Evolutionary conservation across 2,797 vertebrate genomes (phyloP).

Genomic region (Pipistrellus pipistrellus): DNA sequence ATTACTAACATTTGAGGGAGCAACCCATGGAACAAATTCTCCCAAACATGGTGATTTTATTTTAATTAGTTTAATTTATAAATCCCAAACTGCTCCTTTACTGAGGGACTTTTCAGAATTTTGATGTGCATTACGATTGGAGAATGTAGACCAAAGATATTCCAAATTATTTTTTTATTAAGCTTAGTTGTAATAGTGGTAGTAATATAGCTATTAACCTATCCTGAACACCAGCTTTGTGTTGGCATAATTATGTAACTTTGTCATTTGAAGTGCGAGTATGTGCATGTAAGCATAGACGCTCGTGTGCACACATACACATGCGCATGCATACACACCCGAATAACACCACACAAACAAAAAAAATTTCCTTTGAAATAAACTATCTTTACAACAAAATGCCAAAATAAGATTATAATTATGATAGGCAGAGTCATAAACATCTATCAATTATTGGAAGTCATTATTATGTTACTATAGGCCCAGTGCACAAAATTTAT

Average conservation of each 20-base stretch:
- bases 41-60: slow-evolving; percentile 7
- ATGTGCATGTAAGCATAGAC: neutral
- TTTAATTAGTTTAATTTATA: slow-evolving; percentile 24
- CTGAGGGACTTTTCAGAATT: neutral
- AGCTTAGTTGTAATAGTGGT: neutral
- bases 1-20: slow-evolving; percentile 18
- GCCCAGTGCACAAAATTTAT: no score
- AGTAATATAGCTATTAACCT: neutral
- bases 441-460: neutral
- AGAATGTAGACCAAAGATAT: neutral
- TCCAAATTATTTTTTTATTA: neutral
- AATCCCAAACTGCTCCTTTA: neutral
- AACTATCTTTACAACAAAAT: neutral
- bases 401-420: neutral
- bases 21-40: slow-evolving; percentile 1
- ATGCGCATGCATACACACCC: neutral
- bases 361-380: neutral
- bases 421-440: neutral
- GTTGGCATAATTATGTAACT: neutral
- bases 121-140: neutral
- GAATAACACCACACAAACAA: neutral
- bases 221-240: neutral
- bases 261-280: neutral
- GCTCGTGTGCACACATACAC: neutral
- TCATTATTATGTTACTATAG: neutral